These are phyloP conservation scores for Acromyrmex heyeri DNA, from an alignment of 1,140 invertebrate species.

Conservation along the genomic window DNA sequence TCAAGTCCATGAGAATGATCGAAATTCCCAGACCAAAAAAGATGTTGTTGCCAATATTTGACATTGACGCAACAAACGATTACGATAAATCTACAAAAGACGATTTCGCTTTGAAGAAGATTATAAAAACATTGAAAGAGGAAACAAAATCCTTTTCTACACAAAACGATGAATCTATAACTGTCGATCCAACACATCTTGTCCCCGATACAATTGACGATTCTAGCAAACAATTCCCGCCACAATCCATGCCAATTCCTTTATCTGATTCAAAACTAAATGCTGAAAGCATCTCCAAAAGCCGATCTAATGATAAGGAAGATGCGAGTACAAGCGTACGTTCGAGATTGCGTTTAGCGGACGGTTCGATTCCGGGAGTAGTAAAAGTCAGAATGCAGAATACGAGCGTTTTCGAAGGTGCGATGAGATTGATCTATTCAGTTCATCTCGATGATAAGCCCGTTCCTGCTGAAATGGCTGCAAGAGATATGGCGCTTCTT, in stretches of 20 bases:
- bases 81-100: neutral
- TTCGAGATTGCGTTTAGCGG: slow-evolving; percentile 64
- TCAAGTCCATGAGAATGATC: slow-evolving; percentile 52
- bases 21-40: slow-evolving; percentile 34
- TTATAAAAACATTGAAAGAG: slow-evolving; percentile 12
- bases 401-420: slow-evolving; percentile 78
- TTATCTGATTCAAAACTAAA: neutral
- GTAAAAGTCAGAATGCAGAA: slow-evolving; percentile 86
- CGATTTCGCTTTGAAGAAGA: slow-evolving; percentile 27
- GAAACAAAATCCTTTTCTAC: neutral
- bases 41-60: slow-evolving; percentile 8
- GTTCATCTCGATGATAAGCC: slow-evolving; percentile 92
- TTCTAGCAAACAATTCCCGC: neutral
- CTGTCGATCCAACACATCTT: no score
- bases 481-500: slow-evolving; percentile 92
- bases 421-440: slow-evolving; percentile 90
- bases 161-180: neutral
- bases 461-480: slow-evolving; percentile 92
- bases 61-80: neutral
- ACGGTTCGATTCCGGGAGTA: slow-evolving; percentile 71
- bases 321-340: neutral
- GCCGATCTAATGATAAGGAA: neutral
- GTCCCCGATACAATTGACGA: neutral
- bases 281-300: neutral
- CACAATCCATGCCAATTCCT: neutral